These are phyloP conservation scores for Nothura maculosa DNA, from an alignment of 2,797 vertebrate species.

Conservation along the genomic window DNA sequence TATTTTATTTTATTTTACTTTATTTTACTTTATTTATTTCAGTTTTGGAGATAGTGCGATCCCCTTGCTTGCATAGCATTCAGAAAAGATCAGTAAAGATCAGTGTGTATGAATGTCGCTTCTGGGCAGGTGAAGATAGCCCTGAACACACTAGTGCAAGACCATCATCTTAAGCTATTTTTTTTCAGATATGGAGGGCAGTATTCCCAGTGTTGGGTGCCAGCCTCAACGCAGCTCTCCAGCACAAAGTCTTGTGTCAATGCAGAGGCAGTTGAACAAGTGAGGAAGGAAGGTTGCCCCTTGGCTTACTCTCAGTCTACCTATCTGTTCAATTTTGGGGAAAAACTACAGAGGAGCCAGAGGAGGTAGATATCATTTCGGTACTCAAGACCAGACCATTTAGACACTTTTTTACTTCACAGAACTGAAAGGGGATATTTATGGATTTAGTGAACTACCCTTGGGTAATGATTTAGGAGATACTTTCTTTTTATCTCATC, in stretches of 20 bases:
- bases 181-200: background rate
- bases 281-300: background rate
- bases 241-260: background rate
- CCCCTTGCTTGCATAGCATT: background rate
- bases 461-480: background rate
- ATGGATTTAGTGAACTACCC: background rate
- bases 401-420: background rate
- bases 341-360: background rate
- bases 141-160: no score
- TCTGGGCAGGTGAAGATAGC: background rate
- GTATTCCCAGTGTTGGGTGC: background rate
- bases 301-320: background rate
- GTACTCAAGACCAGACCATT: background rate
- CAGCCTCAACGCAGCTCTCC: background rate
- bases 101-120: background rate
- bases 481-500: background rate
- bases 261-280: background rate
- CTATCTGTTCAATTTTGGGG: background rate
- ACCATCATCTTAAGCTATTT: background rate
- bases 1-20: no score
- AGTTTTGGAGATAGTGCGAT: fast-evolving
- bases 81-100: background rate
- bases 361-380: background rate
- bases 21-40: background rate
- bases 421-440: background rate